Evolutionary conservation across 2,113 vertebrate species (phyloP).

Genomic region (Onychostruthus taczanowskii): DNA sequence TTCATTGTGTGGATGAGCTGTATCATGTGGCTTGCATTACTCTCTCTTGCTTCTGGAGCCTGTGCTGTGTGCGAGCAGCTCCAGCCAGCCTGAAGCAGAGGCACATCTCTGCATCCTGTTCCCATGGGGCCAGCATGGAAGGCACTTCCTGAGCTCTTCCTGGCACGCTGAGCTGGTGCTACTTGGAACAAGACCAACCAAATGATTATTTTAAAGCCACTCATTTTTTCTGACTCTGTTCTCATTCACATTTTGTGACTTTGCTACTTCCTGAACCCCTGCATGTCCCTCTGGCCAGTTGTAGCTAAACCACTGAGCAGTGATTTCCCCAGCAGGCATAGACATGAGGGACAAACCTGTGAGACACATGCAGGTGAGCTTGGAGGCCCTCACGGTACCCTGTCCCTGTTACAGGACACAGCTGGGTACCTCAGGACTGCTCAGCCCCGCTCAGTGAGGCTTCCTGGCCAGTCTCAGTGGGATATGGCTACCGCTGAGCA

Average conservation of each 20-base stretch:
- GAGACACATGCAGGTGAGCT: not conserved
- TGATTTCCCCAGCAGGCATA: not conserved
- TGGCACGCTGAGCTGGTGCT: not conserved
- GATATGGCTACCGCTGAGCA: too few relatives aligned
- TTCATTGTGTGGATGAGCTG: not conserved
- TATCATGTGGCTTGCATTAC: not conserved
- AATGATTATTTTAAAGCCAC: not conserved
- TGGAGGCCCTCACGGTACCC: not conserved
- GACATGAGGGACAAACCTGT: not conserved
- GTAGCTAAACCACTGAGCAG: not conserved
- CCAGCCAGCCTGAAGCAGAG: not conserved
- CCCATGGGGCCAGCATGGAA: fast-evolving
- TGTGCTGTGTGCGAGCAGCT: not conserved
- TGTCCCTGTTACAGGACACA: not conserved
- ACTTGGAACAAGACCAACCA: not conserved
- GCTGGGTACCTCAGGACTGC: not conserved
- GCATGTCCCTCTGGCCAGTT: not conserved
- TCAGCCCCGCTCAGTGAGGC: not conserved
- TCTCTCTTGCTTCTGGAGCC: not conserved
- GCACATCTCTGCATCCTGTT: not conserved
- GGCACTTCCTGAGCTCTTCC: not conserved
- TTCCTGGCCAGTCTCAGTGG: not conserved
- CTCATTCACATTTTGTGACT: not conserved
- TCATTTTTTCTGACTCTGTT: not conserved
- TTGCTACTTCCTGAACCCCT: not conserved